Conservation (phyloP, 2,888 invertebrate species). For the Mesoligia furuncula region DNA sequence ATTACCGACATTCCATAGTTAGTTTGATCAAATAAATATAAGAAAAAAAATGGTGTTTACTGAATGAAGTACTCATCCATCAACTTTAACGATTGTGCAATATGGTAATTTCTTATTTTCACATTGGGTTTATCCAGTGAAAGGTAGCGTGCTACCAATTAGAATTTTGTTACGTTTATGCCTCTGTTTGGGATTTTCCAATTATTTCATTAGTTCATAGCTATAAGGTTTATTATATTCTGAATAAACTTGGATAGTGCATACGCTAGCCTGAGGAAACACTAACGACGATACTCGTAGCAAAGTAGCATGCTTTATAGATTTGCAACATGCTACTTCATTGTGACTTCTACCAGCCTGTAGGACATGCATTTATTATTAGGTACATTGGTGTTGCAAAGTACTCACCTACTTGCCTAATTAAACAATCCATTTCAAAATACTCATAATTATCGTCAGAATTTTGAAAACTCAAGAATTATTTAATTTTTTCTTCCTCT, state of each 20-base stretch:
- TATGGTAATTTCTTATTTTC: constrained; percentile 41
- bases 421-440: not conserved
- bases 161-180: not conserved
- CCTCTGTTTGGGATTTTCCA: constrained; percentile 28
- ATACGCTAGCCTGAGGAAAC: not conserved
- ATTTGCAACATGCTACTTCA: not conserved
- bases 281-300: not conserved
- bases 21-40: constrained; percentile 21
- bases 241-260: not conserved
- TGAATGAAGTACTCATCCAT: constrained; percentile 27
- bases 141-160: constrained; percentile 37
- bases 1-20: constrained; percentile 30
- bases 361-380: not conserved
- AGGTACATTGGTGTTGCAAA: not conserved
- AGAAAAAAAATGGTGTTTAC: constrained; percentile 13
- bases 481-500: too few relatives aligned
- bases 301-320: not conserved
- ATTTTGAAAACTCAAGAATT: not conserved
- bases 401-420: not conserved
- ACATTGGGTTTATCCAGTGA: constrained; percentile 28
- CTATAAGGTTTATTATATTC: not conserved
- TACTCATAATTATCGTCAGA: too few relatives aligned
- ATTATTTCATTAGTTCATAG: not conserved
- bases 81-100: constrained; percentile 9
- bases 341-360: not conserved